Evolutionary conservation across 30 jellyfish, hydroid and myxozoan genomes (phyloP).

Genomic region (Pseudorhiza aurosa): DNA sequence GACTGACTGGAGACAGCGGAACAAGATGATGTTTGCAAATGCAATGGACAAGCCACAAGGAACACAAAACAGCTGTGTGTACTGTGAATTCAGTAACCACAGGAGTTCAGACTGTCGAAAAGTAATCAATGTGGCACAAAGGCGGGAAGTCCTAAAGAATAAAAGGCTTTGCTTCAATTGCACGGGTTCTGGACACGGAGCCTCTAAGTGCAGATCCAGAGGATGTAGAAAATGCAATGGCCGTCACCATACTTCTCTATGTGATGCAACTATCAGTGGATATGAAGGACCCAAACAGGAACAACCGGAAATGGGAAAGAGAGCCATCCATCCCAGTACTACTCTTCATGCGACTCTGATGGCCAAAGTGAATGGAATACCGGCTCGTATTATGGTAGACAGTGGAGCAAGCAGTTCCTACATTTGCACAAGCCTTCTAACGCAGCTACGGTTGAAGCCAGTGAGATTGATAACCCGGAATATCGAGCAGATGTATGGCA

Average conservation of each 20-base stretch:
- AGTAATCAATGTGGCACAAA: not conserved
- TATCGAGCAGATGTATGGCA: slow-evolving; percentile 72
- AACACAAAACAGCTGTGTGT: not conserved
- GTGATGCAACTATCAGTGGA: not conserved
- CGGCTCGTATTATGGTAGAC: slow-evolving; percentile 56
- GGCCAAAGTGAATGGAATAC: slow-evolving; percentile 38
- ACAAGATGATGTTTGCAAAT: slow-evolving; percentile 33
- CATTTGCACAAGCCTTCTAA: slow-evolving; percentile 45
- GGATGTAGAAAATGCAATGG: slow-evolving; percentile 1
- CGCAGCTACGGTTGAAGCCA: slow-evolving; percentile 43
- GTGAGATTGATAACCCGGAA: slow-evolving; percentile 15
- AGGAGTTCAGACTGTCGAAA: not conserved
- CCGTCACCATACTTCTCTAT: not conserved
- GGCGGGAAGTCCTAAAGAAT: not conserved
- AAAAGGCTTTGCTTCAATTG: slow-evolving; percentile 76
- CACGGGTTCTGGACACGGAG: slow-evolving; percentile 58
- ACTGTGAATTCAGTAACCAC: not conserved
- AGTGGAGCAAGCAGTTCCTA: slow-evolving; percentile 53
- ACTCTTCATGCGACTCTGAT: slow-evolving; percentile 35
- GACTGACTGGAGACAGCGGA: slow-evolving; percentile 9
- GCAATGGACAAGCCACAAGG: slow-evolving; percentile 5
- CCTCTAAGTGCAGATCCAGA: slow-evolving; percentile 48
- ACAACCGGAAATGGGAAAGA: slow-evolving; percentile 22
- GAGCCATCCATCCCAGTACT: slow-evolving; percentile 10
- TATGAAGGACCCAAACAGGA: not conserved